phyloP scores from a whole-genome alignment of 2,888 invertebrate species.

The Morinoia aosen region DNA sequence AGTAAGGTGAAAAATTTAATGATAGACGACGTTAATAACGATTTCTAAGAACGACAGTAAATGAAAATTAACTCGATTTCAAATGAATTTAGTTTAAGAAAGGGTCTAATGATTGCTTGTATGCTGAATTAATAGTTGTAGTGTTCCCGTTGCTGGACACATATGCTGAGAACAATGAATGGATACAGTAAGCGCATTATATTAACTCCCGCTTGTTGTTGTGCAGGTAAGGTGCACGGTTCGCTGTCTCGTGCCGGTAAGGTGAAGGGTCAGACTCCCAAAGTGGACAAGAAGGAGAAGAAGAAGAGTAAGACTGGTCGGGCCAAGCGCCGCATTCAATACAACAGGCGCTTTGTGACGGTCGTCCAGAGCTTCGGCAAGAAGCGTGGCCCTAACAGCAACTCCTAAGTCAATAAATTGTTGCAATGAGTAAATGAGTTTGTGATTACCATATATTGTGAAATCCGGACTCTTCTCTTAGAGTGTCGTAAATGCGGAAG shows the following conservation, averaged over 20 bases:
- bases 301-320: slow-evolving; percentile 99
- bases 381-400: slow-evolving; percentile 96
- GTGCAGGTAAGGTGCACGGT: slow-evolving; percentile 94
- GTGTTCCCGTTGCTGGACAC: no score
- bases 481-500: no score
- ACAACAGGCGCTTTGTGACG: slow-evolving; percentile 98
- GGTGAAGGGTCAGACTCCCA: slow-evolving; percentile 99
- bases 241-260: slow-evolving; percentile 99
- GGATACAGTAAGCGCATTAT: no score
- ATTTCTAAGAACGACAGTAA: no score
- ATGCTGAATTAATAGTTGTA: no score
- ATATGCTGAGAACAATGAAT: no score
- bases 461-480: no score
- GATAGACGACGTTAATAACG: no score
- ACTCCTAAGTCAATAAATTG: slow-evolving; percentile 71
- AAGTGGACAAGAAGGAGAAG: slow-evolving; percentile 98
- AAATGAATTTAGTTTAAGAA: no score
- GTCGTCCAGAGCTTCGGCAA: slow-evolving; percentile 95
- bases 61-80: no score
- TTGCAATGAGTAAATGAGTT: not conserved
- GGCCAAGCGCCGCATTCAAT: slow-evolving; percentile 98
- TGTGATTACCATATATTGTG: not conserved
- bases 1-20: no score
- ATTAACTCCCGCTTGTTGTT: not conserved
- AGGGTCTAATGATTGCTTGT: no score